Evolutionary conservation across 1,140 invertebrate species (phyloP).

Genomic region (Drosophila pachea): DNA sequence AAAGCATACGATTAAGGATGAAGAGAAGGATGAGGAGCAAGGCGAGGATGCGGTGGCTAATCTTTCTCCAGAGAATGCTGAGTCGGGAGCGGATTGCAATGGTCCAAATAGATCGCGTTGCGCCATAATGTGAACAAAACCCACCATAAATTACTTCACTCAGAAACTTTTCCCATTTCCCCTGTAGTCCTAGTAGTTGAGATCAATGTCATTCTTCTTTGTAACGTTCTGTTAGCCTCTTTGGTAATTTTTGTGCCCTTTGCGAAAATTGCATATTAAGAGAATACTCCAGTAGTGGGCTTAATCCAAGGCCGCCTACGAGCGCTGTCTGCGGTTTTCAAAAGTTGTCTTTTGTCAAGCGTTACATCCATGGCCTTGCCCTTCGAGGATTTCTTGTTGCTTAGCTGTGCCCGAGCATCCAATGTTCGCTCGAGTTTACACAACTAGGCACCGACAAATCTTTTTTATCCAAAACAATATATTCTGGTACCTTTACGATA

Average conservation of each 20-base stretch:
- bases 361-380: not conserved
- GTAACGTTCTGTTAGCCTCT: constrained; percentile 34
- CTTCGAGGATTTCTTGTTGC: constrained; percentile 46
- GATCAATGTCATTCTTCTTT: constrained; percentile 38
- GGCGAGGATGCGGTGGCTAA: constrained; percentile 30
- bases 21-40: constrained; percentile 10
- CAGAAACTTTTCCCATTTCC: constrained; percentile 8
- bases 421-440: too few species aligned
- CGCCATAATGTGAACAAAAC: constrained; percentile 64
- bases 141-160: not conserved
- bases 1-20: constrained; percentile 1
- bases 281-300: constrained; percentile 18
- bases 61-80: constrained; percentile 14
- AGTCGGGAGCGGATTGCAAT: constrained; percentile 31
- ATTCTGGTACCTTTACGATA: constrained; percentile 17
- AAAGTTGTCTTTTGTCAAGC: constrained; percentile 14
- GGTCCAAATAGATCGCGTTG: constrained; percentile 57
- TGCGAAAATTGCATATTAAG: constrained; percentile 53
- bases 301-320: not conserved
- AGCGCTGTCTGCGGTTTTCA: not conserved
- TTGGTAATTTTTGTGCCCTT: constrained; percentile 57
- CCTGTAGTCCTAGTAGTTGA: constrained; percentile 50
- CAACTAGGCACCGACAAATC: constrained; percentile 59
- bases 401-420: constrained; percentile 29
- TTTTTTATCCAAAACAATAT: constrained; percentile 5